Evolutionary conservation across 2,797 vertebrate species (phyloP).

Genomic region (Tamandua tetradactyla): DNA sequence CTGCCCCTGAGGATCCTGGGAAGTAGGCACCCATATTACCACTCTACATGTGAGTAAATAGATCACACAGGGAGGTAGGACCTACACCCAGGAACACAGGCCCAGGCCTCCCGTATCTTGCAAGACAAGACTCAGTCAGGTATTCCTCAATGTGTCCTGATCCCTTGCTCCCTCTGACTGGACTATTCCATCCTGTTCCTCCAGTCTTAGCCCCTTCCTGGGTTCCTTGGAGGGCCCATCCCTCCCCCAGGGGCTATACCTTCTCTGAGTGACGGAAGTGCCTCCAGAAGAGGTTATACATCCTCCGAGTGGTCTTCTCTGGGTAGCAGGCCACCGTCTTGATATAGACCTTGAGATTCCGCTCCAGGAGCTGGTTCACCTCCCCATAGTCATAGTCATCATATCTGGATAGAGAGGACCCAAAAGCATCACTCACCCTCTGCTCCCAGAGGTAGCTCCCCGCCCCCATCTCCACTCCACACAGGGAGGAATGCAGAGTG

Average conservation of each 20-base stretch:
- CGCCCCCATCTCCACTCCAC: neutral
- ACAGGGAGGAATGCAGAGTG: conserved; percentile 10
- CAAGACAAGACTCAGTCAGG: neutral
- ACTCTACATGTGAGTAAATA: neutral
- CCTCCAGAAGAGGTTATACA: conserved; percentile 94
- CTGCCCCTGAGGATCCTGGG: neutral
- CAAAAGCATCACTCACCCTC: neutral
- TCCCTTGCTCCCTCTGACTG: neutral
- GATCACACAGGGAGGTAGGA: neutral
- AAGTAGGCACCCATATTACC: neutral
- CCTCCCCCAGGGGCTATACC: conserved; percentile 80
- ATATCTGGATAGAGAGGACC: conserved; percentile 85
- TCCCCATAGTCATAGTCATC: conserved; percentile 97
- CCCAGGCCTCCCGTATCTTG: neutral
- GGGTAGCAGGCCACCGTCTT: conserved; percentile 97
- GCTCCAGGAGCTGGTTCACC: conserved; percentile 95
- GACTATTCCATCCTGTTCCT: neutral
- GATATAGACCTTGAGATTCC: conserved; percentile 94
- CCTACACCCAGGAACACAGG: neutral
- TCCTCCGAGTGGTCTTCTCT: conserved; percentile 91
- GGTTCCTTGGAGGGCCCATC: too few relatives aligned
- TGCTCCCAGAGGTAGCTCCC: neutral
- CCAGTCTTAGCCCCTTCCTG: neutral
- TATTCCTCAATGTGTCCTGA: neutral
- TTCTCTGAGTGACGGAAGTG: conserved; percentile 97